Evolutionary conservation across 2,113 vertebrate species (phyloP).

Genomic region (Microcebus jonahi): DNA sequence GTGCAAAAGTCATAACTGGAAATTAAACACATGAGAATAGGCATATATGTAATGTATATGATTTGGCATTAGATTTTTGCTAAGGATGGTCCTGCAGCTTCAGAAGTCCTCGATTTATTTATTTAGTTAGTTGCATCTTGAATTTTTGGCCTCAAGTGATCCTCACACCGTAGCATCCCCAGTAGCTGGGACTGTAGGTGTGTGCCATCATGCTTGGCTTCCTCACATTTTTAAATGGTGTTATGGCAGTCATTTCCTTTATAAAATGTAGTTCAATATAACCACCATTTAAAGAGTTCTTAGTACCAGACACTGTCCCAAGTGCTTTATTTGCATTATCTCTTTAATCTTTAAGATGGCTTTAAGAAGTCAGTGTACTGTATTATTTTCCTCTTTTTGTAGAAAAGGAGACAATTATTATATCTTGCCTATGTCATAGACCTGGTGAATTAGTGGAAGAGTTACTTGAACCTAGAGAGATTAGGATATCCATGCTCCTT

Average conservation of each 20-base stretch:
- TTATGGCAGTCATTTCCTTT: background rate
- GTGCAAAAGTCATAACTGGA: constrained; percentile 23
- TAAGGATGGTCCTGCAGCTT: background rate
- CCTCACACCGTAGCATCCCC: too few species aligned
- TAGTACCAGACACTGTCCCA: background rate
- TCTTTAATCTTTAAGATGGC: background rate
- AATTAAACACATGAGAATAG: background rate
- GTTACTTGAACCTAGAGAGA: background rate
- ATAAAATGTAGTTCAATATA: background rate
- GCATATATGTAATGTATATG: background rate
- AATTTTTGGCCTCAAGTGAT: too few species aligned
- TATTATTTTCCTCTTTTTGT: background rate
- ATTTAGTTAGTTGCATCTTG: too few species aligned
- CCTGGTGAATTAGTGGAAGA: background rate
- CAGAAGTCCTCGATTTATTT: background rate
- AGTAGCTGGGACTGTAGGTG: too few species aligned
- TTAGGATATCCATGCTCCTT: background rate
- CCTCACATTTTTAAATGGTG: background rate
- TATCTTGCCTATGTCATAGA: background rate
- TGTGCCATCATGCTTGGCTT: too few species aligned
- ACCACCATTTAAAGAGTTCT: background rate
- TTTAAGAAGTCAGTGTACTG: background rate
- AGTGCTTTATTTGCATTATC: background rate
- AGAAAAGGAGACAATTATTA: background rate
- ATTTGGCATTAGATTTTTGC: constrained; percentile 17